Evolutionary conservation across 1,140 invertebrate species (phyloP).

Genomic region (Chionoecetes opilio): DNA sequence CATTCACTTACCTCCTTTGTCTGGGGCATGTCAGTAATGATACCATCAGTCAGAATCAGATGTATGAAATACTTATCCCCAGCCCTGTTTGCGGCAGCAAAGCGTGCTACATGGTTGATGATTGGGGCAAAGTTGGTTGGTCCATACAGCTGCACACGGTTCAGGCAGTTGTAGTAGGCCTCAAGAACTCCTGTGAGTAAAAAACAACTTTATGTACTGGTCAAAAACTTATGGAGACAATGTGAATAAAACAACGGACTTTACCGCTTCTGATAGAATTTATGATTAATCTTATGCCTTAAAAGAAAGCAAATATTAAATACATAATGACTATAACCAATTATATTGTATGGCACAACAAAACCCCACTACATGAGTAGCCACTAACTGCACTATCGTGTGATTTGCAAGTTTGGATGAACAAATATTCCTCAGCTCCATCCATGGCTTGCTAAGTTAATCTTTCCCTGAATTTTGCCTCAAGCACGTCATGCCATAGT

Average conservation of each 20-base stretch:
- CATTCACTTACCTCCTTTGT: constrained; percentile 85
- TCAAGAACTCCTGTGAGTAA: constrained; percentile 82
- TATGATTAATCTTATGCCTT: too few species aligned
- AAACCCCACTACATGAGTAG: too few species aligned
- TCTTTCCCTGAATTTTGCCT: too few species aligned
- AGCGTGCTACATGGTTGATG: constrained; percentile 86
- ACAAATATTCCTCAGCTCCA: too few species aligned
- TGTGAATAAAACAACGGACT: not conserved
- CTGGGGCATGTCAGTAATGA: constrained; percentile 88
- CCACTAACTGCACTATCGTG: too few species aligned
- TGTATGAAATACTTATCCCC: constrained; percentile 88
- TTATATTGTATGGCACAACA: too few species aligned
- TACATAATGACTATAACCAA: too few species aligned
- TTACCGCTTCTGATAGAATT: too few species aligned
- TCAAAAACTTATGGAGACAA: not conserved
- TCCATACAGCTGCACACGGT: constrained; percentile 87
- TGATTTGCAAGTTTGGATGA: too few species aligned
- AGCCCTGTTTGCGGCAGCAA: constrained; percentile 84
- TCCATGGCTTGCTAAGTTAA: too few species aligned
- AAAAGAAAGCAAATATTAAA: too few species aligned
- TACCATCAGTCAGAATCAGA: constrained; percentile 88
- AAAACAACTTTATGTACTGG: not conserved
- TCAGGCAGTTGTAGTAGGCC: constrained; percentile 83
- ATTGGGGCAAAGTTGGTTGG: constrained; percentile 88
- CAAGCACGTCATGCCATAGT: too few species aligned